Evolutionary conservation across 2,888 invertebrate genomes (phyloP).

Genomic region (Maniola hyperantus): DNA sequence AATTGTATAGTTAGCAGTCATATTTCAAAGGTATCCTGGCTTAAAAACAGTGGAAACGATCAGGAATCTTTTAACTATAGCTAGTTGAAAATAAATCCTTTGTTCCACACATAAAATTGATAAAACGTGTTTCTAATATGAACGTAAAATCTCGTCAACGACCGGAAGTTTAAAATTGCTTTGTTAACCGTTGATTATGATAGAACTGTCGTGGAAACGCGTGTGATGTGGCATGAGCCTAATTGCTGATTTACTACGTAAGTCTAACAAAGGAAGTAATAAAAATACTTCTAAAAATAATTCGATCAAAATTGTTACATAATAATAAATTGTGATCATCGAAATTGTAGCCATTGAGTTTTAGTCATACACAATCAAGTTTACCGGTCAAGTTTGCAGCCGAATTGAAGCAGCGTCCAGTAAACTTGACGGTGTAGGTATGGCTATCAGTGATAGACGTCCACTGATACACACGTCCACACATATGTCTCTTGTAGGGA

Average conservation of each 20-base stretch:
- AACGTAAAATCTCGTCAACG: constrained; percentile 26
- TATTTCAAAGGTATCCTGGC: too few relatives aligned
- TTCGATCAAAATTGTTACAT: not conserved
- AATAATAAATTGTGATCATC: not conserved
- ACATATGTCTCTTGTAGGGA: too few relatives aligned
- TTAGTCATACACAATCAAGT: too few relatives aligned
- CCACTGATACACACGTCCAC: too few relatives aligned
- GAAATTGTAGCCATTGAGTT: too few relatives aligned
- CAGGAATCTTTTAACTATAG: not conserved
- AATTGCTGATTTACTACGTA: constrained; percentile 63
- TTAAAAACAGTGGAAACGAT: not conserved
- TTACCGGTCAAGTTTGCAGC: too few relatives aligned
- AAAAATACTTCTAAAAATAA: constrained; percentile 20
- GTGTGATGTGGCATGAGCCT: constrained; percentile 42
- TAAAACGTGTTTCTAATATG: constrained; percentile 24
- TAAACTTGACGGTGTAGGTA: too few relatives aligned
- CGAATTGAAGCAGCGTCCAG: too few relatives aligned
- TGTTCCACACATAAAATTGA: constrained; percentile 19
- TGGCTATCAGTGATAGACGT: too few relatives aligned
- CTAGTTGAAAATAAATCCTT: constrained; percentile 12
- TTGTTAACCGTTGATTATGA: constrained; percentile 29
- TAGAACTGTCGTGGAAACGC: constrained; percentile 22
- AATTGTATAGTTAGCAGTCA: too few relatives aligned
- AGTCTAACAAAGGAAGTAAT: constrained; percentile 30
- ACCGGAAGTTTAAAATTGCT: constrained; percentile 36